These are phyloP conservation scores for Cebidichthys violaceus DNA, from an alignment of 2,113 vertebrate genomes.

Conservation along the genomic window DNA sequence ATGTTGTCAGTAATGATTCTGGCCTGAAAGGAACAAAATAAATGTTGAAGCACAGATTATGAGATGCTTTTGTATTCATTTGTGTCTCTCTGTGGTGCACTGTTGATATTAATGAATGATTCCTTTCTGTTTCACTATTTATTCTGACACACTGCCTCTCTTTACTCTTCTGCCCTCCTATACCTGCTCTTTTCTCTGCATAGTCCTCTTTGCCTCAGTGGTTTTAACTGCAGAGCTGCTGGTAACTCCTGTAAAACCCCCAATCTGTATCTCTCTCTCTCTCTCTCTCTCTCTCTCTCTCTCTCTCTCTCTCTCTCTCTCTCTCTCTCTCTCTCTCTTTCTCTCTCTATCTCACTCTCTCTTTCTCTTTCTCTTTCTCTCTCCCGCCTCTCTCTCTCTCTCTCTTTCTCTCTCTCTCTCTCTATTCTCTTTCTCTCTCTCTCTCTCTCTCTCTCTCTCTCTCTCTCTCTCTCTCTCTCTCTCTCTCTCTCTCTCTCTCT, in stretches of 20 bases:
- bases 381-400: too few relatives aligned
- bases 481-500: too few relatives aligned
- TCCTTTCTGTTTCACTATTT: neutral
- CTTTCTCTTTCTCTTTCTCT: too few relatives aligned
- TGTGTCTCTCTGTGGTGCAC: neutral
- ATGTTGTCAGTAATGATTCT: neutral
- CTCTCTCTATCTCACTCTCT: too few relatives aligned
- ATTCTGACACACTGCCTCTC: conserved; percentile 4
- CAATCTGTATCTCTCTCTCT: conserved; percentile 6
- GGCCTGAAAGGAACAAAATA: neutral
- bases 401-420: too few relatives aligned
- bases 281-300: neutral
- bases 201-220: conserved; percentile 14
- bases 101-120: neutral
- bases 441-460: neutral
- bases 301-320: neutral
- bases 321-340: neutral
- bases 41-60: neutral
- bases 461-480: too few relatives aligned
- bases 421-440: too few relatives aligned
- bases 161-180: neutral
- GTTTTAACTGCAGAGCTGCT: conserved; percentile 33
- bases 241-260: conserved; percentile 25
- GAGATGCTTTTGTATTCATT: neutral
- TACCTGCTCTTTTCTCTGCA: conserved; percentile 2